Percentiles rank a stretch among this genome's conserved stretches.
Conservation (phyloP, 1,140 invertebrate species). For the Lordiphosa clarofinis region DNA sequence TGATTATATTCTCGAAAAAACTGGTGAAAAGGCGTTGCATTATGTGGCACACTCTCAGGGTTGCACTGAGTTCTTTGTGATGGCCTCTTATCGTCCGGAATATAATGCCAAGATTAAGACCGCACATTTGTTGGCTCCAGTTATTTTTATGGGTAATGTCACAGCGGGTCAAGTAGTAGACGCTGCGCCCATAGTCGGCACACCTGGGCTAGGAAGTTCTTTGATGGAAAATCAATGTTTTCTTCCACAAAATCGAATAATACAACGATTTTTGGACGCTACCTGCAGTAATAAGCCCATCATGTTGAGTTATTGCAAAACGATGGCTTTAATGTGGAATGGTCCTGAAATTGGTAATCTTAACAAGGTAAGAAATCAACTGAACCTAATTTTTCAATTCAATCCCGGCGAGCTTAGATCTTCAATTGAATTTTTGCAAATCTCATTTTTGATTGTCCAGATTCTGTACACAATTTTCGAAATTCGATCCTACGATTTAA, state of each 20-base stretch:
- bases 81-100: slow-evolving; percentile 81
- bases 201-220: slow-evolving; percentile 32
- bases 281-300: slow-evolving; percentile 52
- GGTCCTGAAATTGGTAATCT: slow-evolving; percentile 47
- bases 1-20: slow-evolving; percentile 84
- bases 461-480: too few species aligned
- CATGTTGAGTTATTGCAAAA: slow-evolving; percentile 51
- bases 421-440: too few species aligned
- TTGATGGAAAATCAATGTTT: slow-evolving; percentile 58
- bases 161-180: slow-evolving; percentile 80
- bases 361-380: slow-evolving; percentile 33
- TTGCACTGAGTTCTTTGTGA: slow-evolving; percentile 82
- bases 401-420: too few species aligned
- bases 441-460: too few species aligned
- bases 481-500: too few species aligned
- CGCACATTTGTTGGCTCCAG: slow-evolving; percentile 82
- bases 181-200: slow-evolving; percentile 29
- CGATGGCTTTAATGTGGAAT: slow-evolving; percentile 56
- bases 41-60: slow-evolving; percentile 86
- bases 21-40: slow-evolving; percentile 81
- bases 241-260: slow-evolving; percentile 52
- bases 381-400: not conserved
- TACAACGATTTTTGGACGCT: slow-evolving; percentile 52
- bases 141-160: slow-evolving; percentile 81
- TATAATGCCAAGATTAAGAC: slow-evolving; percentile 82